These are phyloP conservation scores for Allygus modestus DNA, from an alignment of 2,888 invertebrate species.

Conservation along the genomic window DNA sequence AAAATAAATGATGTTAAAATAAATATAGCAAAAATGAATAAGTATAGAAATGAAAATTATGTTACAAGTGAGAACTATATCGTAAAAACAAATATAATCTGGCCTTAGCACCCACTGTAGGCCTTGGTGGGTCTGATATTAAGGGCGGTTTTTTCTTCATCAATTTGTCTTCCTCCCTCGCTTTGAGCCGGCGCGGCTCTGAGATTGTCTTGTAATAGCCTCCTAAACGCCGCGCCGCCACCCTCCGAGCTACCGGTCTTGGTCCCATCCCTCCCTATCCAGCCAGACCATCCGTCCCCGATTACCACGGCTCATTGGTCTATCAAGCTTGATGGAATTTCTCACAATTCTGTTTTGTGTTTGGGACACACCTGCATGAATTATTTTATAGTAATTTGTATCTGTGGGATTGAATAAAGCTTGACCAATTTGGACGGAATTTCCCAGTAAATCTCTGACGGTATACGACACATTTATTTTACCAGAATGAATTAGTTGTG, in stretches of 20 bases:
- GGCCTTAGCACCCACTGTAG: too few relatives aligned
- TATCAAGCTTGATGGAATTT: not conserved
- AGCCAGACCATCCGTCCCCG: conserved; percentile 35
- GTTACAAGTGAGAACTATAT: too few relatives aligned
- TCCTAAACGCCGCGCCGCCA: conserved; percentile 12
- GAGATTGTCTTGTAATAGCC: conserved; percentile 1
- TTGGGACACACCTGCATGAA: not conserved
- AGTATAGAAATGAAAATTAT: too few relatives aligned
- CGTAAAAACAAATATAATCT: too few relatives aligned
- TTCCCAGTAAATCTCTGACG: too few relatives aligned
- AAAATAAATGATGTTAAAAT: too few relatives aligned
- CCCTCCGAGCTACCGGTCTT: conserved; percentile 42
- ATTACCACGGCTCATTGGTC: conserved; percentile 33
- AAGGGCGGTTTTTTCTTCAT: conserved; percentile 21
- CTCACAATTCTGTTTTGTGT: not conserved
- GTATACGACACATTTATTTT: too few relatives aligned
- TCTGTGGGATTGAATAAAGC: not conserved
- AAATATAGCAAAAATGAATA: too few relatives aligned
- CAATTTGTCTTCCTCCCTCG: conserved; percentile 7
- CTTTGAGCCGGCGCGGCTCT: not conserved
- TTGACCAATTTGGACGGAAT: not conserved
- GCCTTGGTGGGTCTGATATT: not conserved
- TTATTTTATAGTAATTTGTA: not conserved
- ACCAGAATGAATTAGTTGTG: too few relatives aligned
- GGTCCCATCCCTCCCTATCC: too few relatives aligned